These are phyloP conservation scores for Epinephelus malabaricus DNA, from an alignment of 2,797 vertebrate genomes.

Conservation along the genomic window DNA sequence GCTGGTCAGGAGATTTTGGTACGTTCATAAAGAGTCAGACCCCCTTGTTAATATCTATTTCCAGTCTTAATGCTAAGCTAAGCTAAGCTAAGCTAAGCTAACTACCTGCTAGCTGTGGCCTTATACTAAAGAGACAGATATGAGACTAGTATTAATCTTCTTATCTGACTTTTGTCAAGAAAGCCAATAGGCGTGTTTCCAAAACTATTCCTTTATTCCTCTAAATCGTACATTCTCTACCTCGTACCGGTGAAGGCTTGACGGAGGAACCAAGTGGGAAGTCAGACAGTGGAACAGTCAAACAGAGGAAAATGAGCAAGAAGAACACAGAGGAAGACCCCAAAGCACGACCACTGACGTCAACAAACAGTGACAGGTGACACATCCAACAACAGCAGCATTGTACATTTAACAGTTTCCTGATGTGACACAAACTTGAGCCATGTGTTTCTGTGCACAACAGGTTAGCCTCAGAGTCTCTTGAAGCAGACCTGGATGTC, in stretches of 20 bases:
- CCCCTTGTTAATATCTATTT: background rate
- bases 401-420: background rate
- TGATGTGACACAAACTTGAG: background rate
- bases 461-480: slow-evolving; percentile 89
- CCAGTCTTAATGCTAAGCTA: background rate
- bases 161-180: background rate
- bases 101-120: background rate
- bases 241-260: slow-evolving; percentile 84
- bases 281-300: slow-evolving; percentile 87
- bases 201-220: background rate
- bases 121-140: background rate
- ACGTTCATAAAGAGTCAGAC: background rate
- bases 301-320: slow-evolving; percentile 88
- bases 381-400: background rate
- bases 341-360: slow-evolving; percentile 87
- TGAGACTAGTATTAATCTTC: background rate
- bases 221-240: background rate
- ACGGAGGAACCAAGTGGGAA: slow-evolving; percentile 90
- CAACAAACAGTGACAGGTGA: slow-evolving; percentile 94
- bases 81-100: background rate
- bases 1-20: background rate
- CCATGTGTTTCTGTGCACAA: slow-evolving; percentile 33
- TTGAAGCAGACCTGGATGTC: slow-evolving; percentile 87
- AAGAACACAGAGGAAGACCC: slow-evolving; percentile 89
- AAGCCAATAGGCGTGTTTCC: no score